A percentile compares a stretch with the other conserved stretches of the same genome.
These are phyloP conservation scores for Hypena proboscidalis DNA, from an alignment of 2,888 invertebrate genomes.

Conservation along the genomic window DNA sequence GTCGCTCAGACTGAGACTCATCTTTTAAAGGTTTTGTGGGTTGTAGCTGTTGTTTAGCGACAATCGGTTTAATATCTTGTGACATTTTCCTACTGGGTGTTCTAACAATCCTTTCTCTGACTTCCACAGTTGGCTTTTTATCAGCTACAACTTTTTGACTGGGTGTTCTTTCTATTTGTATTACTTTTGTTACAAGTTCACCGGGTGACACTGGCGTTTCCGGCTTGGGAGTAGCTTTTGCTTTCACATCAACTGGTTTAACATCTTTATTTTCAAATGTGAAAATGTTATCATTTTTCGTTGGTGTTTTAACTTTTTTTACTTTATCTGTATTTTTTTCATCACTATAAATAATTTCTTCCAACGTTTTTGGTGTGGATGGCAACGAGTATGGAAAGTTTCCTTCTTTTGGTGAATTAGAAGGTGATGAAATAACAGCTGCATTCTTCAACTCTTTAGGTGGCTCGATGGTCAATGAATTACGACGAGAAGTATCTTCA, in stretches of 20 bases:
- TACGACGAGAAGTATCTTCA: constrained; percentile 62
- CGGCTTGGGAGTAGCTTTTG: constrained; percentile 48
- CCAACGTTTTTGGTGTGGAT: constrained; percentile 69
- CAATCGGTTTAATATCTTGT: constrained; percentile 60
- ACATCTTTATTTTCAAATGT: constrained; percentile 66
- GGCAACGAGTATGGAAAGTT: constrained; percentile 62
- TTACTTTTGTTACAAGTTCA: constrained; percentile 77
- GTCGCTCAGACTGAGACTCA: constrained; percentile 66
- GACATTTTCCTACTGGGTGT: constrained; percentile 74
- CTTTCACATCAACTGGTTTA: constrained; percentile 50
- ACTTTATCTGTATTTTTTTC: constrained; percentile 57
- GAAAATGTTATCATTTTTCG: constrained; percentile 63
- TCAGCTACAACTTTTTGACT: constrained; percentile 70
- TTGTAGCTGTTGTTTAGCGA: constrained; percentile 56
- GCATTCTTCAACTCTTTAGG: constrained; percentile 53
- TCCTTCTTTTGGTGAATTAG: constrained; percentile 66
- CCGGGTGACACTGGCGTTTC: constrained; percentile 55
- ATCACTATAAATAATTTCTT: constrained; percentile 67
- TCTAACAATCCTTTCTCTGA: constrained; percentile 74
- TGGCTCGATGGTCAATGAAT: constrained; percentile 66
- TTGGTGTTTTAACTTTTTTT: constrained; percentile 55
- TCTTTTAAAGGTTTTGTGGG: constrained; percentile 53
- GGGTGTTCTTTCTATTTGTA: constrained; percentile 76
- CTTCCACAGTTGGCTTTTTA: constrained; percentile 71
- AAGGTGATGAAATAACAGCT: constrained; percentile 62